Evolutionary conservation across 1,140 invertebrate genomes (phyloP).

Genomic region (Agraylea sexmaculata): DNA sequence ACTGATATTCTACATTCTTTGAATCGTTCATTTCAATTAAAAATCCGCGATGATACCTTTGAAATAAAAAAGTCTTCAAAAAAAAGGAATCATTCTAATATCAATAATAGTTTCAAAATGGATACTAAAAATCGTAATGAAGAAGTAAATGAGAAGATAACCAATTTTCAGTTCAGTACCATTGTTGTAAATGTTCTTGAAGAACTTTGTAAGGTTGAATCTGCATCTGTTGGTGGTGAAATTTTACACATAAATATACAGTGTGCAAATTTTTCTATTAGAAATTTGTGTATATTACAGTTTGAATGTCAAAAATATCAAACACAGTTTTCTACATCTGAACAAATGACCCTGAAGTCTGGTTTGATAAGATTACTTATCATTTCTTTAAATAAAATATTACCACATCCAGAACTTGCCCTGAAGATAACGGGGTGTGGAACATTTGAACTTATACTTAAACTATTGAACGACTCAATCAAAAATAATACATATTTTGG

Average conservation of each 20-base stretch:
- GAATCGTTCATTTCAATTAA: slow-evolving; percentile 41
- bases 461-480: no score
- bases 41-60: slow-evolving; percentile 46
- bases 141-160: slow-evolving; percentile 42
- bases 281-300: slow-evolving; percentile 47
- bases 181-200: slow-evolving; percentile 47
- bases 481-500: no score
- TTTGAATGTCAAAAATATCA: slow-evolving; percentile 35
- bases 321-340: slow-evolving; percentile 20
- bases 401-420: slow-evolving; percentile 44
- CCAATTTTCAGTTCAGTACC: slow-evolving; percentile 43
- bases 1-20: slow-evolving; percentile 41
- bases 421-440: slow-evolving; percentile 48
- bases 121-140: slow-evolving; percentile 40
- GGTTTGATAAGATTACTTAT: slow-evolving; percentile 46
- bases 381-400: slow-evolving; percentile 43
- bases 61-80: slow-evolving; percentile 28
- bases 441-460: no score
- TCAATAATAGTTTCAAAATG: slow-evolving; percentile 38
- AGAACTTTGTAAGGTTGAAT: slow-evolving; percentile 43
- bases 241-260: slow-evolving; percentile 45
- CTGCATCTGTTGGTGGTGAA: slow-evolving; percentile 33
- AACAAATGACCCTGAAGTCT: slow-evolving; percentile 41
- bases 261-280: slow-evolving; percentile 47
- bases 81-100: slow-evolving; percentile 22